Evolutionary conservation across 2,113 vertebrate genomes (phyloP), one percentile per base, ranked within the genome.

Genomic region (Takifugu flavidus): DNA sequence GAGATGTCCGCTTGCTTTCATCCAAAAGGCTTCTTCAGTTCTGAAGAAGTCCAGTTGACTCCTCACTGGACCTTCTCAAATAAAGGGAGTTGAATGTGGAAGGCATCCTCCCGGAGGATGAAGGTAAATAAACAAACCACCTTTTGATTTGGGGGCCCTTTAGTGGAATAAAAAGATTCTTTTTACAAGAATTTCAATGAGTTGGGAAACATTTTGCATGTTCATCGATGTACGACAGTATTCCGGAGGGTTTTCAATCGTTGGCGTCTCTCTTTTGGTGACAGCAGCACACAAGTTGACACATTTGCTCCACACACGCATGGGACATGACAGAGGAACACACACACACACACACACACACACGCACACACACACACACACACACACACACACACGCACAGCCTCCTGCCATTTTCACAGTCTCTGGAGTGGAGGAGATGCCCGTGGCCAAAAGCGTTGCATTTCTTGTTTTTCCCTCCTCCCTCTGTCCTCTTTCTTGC

Each of bases 341-440:
- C 72, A 57, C 59, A 73, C 64, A 29, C 49, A 49, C 29, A n/a
- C 45, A 47, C 12, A 13, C 44, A 13, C 44, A 45, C 44, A 78
- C 73, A 78, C 8, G 34, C 65, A 60, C 44, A 43, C 69, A 46
- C 5, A 61, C 72, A 57, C 64, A 39, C 49, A 53, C 42, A 77
- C 67, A 74, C 80, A 78, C 73, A 79, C 45, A 46, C 45, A 46
- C 44, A 43, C 56, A 77, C 51, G 64, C 20, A 13, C 53, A 20
- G 69, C 74, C 80, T 80, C 79, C 82, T 84, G 75, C 81, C 44
- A 59, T 77, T 85, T 82, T 78, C 80, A 77, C 80, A 77, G 80
- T 85, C 79, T 81, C 87, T 80, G 72, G 81, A 85, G 86, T 82
- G 53, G 66, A 74, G 66, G 71, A 86, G 77, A 85, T 75, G 80